These are phyloP conservation scores for Pithys albifrons DNA, from an alignment of 2,113 vertebrate species.

Conservation along the genomic window DNA sequence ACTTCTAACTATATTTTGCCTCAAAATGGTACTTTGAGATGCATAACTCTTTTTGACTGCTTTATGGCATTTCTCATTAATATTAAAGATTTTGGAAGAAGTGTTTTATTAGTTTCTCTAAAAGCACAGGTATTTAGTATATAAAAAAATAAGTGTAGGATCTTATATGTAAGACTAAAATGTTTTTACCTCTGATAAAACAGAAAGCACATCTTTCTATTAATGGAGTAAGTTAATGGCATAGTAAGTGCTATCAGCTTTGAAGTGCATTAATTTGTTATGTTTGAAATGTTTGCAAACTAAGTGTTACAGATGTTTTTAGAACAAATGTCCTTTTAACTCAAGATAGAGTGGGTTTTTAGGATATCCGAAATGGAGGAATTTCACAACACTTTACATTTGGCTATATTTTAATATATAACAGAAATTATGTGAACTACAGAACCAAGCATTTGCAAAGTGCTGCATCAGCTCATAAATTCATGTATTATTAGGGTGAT, in stretches of 20 bases:
- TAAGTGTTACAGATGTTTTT: not conserved
- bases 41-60: not conserved
- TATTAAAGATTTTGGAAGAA: not conserved
- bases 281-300: slow-evolving; percentile 28
- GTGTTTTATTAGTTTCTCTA: not conserved
- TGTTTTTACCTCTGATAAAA: not conserved
- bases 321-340: not conserved
- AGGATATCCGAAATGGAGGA: not conserved
- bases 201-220: not conserved
- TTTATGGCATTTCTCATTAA: not conserved
- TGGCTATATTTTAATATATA: not conserved
- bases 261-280: slow-evolving; percentile 8
- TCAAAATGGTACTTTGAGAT: not conserved
- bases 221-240: slow-evolving; percentile 16
- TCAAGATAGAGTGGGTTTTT: not conserved
- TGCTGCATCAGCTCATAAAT: not conserved
- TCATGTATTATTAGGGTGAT: not conserved
- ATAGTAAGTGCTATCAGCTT: not conserved
- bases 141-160: not conserved
- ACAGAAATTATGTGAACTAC: not conserved
- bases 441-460: not conserved
- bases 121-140: not conserved
- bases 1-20: not conserved
- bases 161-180: not conserved
- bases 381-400: not conserved